phyloP scores from a whole-genome alignment of 2,888 invertebrate species.

The Pristionchus arcanus region DNA sequence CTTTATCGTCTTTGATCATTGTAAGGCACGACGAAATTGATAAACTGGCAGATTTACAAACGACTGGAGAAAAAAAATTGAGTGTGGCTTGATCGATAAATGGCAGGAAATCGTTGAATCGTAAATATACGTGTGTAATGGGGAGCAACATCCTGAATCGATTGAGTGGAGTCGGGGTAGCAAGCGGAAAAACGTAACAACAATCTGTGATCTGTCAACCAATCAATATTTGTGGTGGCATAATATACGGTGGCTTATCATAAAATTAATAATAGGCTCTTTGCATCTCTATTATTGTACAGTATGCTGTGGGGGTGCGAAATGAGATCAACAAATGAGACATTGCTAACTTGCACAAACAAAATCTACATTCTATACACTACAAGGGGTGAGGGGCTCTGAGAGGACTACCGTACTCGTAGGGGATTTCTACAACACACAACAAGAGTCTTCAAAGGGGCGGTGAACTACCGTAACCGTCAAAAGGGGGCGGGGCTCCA shows the following conservation, averaged over 20 bases:
- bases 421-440: not conserved
- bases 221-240: slow-evolving; percentile 12
- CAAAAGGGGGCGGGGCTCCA: not conserved
- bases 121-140: not conserved
- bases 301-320: not conserved
- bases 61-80: not conserved
- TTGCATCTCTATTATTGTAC: slow-evolving; percentile 3
- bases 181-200: slow-evolving; percentile 29
- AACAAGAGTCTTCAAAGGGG: not conserved
- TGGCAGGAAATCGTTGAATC: slow-evolving; percentile 40
- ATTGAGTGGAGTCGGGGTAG: not conserved
- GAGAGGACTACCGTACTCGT: not conserved
- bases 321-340: slow-evolving; percentile 23
- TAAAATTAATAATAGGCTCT: not conserved
- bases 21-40: not conserved
- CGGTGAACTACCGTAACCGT: not conserved
- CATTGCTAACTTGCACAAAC: not conserved
- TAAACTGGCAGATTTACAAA: slow-evolving; percentile 2
- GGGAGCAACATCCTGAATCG: slow-evolving; percentile 5
- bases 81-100: slow-evolving; percentile 30
- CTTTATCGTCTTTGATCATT: not conserved
- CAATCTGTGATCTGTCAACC: not conserved
- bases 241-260: not conserved
- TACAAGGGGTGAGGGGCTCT: not conserved
- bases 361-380: not conserved